Evolutionary conservation across 2,113 vertebrate species (phyloP), one percentile per base, ranked within the genome.

Genomic region (Oreochromis spilurus): DNA sequence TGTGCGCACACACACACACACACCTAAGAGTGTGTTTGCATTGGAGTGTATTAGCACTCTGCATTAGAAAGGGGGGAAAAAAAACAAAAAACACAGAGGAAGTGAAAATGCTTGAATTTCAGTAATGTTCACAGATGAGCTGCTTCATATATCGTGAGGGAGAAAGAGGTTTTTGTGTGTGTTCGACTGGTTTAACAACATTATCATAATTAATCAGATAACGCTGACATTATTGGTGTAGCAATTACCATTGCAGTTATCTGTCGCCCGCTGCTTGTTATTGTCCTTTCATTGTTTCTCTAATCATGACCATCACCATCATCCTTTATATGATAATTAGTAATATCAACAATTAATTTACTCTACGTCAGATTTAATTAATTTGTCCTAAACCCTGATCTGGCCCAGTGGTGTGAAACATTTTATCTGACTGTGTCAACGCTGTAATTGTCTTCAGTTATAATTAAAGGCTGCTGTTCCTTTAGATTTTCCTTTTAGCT

Each of bases 171-270:
- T 34, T 80, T n/a, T 83, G 65, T 72, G 31, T 52, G 14, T 31
- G 54, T 83, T 75, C 8, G 16, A 67, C 34, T 70, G 84, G 72
- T 88, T 85, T 90, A 87, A 91, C 77, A 88, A 78, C 72, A 92
- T 91, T 91, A 92, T 84, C 86, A 91, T 88, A 92, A 91, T 92
- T 87, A 90, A 92, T 91, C 85, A 91, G 84, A 89, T 93, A 93
- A 89, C 52, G 6, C 43, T 54, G 88, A 90, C 81, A 82, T 87
- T 91, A 91, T 83, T 92, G 85, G 84, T 87, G 62, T 85, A 85
- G 82, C 86, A 93, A 92, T 91, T 90, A 90, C 55, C 53, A 82
- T 83, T 75, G 48, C 81, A 87, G 79, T 82, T 87, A 88, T 90
- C 90, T 84, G 82, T 53, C 11, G 78, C 79, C 83, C 81, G 85